Base-by-base conservation (phyloP, 2,113 vertebrate species). In the Apteryx mantelli region DNA sequence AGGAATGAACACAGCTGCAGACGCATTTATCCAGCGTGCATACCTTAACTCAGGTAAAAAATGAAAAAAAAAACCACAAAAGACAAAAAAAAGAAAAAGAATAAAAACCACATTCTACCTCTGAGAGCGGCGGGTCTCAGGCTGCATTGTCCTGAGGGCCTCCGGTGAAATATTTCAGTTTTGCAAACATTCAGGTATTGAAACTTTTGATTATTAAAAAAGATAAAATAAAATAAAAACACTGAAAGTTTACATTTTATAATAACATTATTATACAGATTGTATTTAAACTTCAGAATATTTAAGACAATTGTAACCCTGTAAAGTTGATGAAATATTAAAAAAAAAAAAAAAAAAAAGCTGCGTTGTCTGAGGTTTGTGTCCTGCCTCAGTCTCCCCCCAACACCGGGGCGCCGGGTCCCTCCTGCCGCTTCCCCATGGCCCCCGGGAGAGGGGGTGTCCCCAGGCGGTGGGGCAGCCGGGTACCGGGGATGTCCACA, bases 211-310 rank as follows among this genome's bases (percentile, higher is more conserved):
- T 98, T 98, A 98, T 98, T 92, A 88, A 93, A 78, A 86, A 81
- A 86, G 5, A 30, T 21, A 87, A 92, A 56, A 28, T 15, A 97
- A 97, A 96, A 97, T 96, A 97, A 97, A 98, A 98, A 97, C 97
- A 98, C 98, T 98, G 97, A 98, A 98, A 98, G 98, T 98, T 98
- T 98, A 98, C 98, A 98, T 98, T 98, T 98, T 98, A 98, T 98
- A 98, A 97, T 97, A 98, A 98, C 98, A 97, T 98, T 98, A 98
- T 98, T 98, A 98, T 98, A 95, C 98, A 98, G 97, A 98, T 98
- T 98, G 98, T 98, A 98, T 98, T 98, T 98, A 98, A 98, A 97
- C 98, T 96, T 97, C 98, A 98, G 97, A 98, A 98, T 98, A 98
- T 98, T 98, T 98, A 98, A 98, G 96, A 97, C 97, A 94, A 98